Conservation (phyloP, 2,113 vertebrate species). For the Eurystomus gularis region DNA sequence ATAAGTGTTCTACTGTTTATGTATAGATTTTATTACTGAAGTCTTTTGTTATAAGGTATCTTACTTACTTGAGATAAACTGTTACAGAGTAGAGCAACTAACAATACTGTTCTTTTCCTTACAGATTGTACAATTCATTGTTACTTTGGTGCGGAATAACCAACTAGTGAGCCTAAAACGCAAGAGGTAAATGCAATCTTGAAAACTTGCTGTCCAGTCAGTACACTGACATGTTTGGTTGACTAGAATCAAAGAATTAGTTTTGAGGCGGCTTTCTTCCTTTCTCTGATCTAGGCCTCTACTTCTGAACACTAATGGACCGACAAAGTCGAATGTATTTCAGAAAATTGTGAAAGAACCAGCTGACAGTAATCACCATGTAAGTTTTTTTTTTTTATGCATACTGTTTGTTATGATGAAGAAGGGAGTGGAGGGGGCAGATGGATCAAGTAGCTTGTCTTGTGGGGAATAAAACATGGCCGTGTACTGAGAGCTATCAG, state of each 20-base stretch:
- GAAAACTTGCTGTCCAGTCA: not conserved
- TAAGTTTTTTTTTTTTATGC: conserved; percentile 49
- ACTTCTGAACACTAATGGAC: conserved; percentile 88
- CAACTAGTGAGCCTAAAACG: conserved; percentile 91
- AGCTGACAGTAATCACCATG: conserved; percentile 79
- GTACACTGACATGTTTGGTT: not conserved
- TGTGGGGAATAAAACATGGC: not conserved
- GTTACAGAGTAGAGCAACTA: not conserved
- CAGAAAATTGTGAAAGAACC: conserved; percentile 89
- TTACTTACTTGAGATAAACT: not conserved
- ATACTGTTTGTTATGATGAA: not conserved
- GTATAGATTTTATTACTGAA: not conserved
- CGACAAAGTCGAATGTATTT: conserved; percentile 88
- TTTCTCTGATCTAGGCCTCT: conserved; percentile 77
- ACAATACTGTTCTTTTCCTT: not conserved
- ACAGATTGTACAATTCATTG: conserved; percentile 95
- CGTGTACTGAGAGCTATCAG: not conserved
- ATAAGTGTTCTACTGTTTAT: not conserved
- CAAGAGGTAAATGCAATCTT: conserved; percentile 82
- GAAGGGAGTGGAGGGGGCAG: not conserved
- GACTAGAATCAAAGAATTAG: not conserved
- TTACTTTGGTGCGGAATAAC: conserved; percentile 94
- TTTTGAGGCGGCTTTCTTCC: not conserved
- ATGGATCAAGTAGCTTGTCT: not conserved
- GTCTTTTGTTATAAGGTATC: not conserved